These are phyloP conservation scores for Epizoanthus stellaris DNA, from an alignment of 92 coral and sea anemone genomes.

Conservation along the genomic window DNA sequence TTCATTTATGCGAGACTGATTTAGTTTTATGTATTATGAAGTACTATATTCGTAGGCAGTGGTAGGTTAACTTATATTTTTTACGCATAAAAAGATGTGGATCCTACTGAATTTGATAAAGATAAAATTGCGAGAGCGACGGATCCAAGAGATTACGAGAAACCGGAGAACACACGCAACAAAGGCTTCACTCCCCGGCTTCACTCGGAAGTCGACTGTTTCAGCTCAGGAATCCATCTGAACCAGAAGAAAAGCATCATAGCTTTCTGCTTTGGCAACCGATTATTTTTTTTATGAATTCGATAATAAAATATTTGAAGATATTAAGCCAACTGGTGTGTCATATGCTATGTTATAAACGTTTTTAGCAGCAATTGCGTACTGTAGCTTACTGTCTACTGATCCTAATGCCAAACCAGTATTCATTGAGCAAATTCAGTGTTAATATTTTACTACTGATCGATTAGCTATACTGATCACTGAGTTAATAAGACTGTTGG, in stretches of 20 bases:
- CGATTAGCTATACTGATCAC: neutral
- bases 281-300: neutral
- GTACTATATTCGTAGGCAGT: neutral
- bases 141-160: neutral
- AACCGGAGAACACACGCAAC: neutral
- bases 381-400: neutral
- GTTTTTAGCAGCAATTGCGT: neutral
- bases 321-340: neutral
- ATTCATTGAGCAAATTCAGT: neutral
- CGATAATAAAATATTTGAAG: neutral
- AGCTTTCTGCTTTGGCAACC: neutral
- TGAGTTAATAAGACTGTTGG: neutral
- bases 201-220: neutral
- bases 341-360: neutral
- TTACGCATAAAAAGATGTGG: neutral
- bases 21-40: neutral
- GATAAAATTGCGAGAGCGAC: neutral
- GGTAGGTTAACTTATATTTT: neutral
- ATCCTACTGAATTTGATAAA: neutral
- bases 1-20: slow-evolving; percentile 27
- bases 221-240: slow-evolving; percentile 2
- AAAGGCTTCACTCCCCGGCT: neutral
- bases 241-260: neutral
- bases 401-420: no score
- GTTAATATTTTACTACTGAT: slow-evolving; percentile 3